Evolutionary conservation across 2,888 invertebrate species (phyloP).

Genomic region (Cecidostiba fungosa): DNA sequence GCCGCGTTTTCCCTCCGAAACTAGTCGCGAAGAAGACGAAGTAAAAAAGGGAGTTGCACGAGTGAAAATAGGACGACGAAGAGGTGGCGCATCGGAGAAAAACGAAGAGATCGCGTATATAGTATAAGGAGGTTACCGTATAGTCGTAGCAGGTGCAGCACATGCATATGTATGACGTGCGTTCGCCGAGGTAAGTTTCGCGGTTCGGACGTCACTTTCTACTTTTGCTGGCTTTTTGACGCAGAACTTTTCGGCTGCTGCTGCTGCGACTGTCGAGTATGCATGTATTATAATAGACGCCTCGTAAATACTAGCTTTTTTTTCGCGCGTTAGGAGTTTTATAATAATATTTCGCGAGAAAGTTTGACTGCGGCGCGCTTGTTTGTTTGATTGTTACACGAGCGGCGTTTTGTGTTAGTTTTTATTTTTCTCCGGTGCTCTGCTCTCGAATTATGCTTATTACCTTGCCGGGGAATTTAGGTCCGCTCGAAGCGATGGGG

Average conservation of each 20-base stretch:
- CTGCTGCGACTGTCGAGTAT: not conserved
- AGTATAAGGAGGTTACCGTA: not conserved
- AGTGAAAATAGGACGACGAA: not conserved
- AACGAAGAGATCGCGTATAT: not conserved
- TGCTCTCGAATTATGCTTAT: constrained; percentile 12
- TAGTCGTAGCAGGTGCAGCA: not conserved
- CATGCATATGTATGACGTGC: not conserved
- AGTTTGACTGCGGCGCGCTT: not conserved
- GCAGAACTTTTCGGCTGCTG: not conserved
- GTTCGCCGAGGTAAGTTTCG: not conserved
- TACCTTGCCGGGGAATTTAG: not conserved
- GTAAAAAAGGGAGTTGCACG: constrained; percentile 4
- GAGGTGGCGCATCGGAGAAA: not conserved
- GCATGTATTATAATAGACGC: not conserved
- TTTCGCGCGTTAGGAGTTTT: not conserved
- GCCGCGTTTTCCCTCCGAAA: constrained; percentile 7
- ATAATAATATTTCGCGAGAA: not conserved
- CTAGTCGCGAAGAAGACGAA: not conserved
- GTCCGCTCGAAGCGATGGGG: not conserved
- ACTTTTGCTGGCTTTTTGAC: not conserved
- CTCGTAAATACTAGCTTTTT: not conserved
- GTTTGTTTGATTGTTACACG: not conserved
- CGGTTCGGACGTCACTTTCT: constrained; percentile 9
- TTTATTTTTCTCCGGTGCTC: not conserved
- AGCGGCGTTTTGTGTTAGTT: not conserved